Conservation (phyloP, 2,888 invertebrate genomes). For the Periphyllus acericola region DNA sequence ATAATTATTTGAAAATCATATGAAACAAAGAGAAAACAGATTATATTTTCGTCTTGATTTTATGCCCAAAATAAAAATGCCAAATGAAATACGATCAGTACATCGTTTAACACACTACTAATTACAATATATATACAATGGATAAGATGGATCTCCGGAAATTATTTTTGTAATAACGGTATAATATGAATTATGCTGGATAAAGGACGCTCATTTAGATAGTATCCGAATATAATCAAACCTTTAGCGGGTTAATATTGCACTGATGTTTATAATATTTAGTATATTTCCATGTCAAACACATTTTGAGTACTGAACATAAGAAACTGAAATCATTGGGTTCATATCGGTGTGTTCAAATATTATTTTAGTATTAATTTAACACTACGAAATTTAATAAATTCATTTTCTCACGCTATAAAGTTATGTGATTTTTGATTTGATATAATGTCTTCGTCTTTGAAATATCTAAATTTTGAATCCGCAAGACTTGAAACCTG, state of each 20-base stretch:
- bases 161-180: background rate
- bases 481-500: slow-evolving; percentile 52
- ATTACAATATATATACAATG: too few species aligned
- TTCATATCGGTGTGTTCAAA: slow-evolving; percentile 23
- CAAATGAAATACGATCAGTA: background rate
- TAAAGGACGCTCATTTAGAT: slow-evolving; percentile 55
- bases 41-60: background rate
- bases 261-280: slow-evolving; percentile 41
- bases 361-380: background rate
- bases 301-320: slow-evolving; percentile 53
- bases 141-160: background rate
- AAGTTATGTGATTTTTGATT: slow-evolving; percentile 38
- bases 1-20: background rate
- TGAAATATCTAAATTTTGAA: slow-evolving; percentile 45
- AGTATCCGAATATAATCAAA: slow-evolving; percentile 49
- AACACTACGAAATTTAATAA: slow-evolving; percentile 36
- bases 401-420: slow-evolving; percentile 37
- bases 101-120: background rate
- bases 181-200: background rate
- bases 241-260: slow-evolving; percentile 45
- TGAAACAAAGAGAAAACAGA: too few species aligned
- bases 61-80: background rate
- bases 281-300: slow-evolving; percentile 50
- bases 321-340: slow-evolving; percentile 54
- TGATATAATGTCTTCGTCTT: slow-evolving; percentile 40